Conservation (phyloP, 2,888 invertebrate species). For the Hypercompe scribonia region DNA sequence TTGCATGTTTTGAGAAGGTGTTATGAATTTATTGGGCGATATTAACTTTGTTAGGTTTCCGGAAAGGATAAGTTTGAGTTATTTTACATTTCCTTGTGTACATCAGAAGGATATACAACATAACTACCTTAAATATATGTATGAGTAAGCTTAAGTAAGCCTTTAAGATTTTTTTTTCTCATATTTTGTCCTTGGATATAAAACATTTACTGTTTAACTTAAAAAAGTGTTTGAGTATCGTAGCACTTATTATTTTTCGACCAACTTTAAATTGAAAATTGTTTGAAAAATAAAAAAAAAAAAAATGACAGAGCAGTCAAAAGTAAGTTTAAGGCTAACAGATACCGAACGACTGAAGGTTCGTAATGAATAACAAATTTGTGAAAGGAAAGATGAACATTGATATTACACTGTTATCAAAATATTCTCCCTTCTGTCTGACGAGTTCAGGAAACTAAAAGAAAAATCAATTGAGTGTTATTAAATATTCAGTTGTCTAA, state of each 20-base stretch:
- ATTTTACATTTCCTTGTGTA: not conserved
- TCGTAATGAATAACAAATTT: not conserved
- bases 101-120: not conserved
- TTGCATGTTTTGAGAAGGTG: conserved; percentile 39
- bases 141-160: not conserved
- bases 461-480: not conserved
- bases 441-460: not conserved
- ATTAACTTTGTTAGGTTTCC: conserved; percentile 46
- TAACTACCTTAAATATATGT: too few relatives aligned
- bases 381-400: not conserved
- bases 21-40: conserved; percentile 46
- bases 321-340: not conserved
- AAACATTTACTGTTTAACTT: not conserved
- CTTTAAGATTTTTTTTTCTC: not conserved
- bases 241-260: not conserved
- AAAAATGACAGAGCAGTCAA: not conserved
- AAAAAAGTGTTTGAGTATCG: not conserved
- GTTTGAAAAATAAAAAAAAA: not conserved
- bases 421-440: not conserved
- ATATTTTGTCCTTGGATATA: not conserved
- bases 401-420: not conserved
- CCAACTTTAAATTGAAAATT: not conserved
- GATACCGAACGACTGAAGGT: too few relatives aligned
- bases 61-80: conserved; percentile 29
- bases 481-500: not conserved